Conservation (phyloP, 2,113 vertebrate species). For the Cacatua alba region DNA sequence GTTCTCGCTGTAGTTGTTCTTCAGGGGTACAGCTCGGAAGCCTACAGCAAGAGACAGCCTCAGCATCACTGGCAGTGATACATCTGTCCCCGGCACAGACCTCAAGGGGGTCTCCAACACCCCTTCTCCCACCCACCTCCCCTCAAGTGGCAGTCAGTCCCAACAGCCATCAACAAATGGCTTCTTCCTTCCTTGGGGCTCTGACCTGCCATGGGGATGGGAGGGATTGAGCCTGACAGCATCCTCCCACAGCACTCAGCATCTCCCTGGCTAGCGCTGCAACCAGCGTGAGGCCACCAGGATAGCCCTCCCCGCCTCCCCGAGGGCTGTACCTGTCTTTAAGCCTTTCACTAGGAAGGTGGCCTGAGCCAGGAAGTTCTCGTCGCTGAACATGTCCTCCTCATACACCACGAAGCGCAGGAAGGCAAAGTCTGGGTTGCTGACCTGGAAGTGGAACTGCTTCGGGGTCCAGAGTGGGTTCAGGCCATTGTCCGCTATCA, state of each 20-base stretch:
- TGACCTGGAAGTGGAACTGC: constrained; percentile 88
- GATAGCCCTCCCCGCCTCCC: rapidly evolving
- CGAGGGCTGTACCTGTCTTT: constrained; percentile 81
- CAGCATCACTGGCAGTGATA: background rate
- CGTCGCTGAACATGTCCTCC: constrained; percentile 98
- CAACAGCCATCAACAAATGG: background rate
- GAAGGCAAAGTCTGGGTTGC: constrained; percentile 92
- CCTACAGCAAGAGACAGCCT: constrained; percentile 70
- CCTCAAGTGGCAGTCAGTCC: background rate
- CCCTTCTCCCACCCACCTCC: background rate
- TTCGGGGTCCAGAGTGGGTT: constrained; percentile 93
- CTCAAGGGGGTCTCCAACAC: background rate
- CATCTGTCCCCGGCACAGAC: background rate
- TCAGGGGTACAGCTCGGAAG: constrained; percentile 92
- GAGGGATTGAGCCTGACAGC: background rate
- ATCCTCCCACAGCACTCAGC: background rate
- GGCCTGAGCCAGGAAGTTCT: constrained; percentile 97
- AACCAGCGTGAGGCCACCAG: background rate
- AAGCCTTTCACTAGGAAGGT: constrained; percentile 92
- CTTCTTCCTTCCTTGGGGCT: background rate
- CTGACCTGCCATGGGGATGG: background rate
- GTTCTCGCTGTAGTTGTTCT: constrained; percentile 97
- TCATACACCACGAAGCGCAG: constrained; percentile 97
- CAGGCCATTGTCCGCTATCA: constrained; percentile 92
- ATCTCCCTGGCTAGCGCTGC: background rate